Conservation (phyloP, 2,888 invertebrate species). For the Encarsia formosa region DNA sequence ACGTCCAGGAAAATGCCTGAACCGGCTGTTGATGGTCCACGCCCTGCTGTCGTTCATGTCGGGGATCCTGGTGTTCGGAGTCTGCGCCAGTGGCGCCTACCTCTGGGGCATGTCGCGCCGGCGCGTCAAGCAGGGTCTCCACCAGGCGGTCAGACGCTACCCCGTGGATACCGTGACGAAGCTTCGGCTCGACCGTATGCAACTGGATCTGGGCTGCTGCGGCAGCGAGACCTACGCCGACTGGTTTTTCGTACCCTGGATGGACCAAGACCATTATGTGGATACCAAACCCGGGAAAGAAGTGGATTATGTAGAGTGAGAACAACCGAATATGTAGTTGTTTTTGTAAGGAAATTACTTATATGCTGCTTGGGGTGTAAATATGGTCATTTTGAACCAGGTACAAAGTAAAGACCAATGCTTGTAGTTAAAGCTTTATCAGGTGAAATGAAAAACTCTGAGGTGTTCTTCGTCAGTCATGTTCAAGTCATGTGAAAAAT, state of each 20-base stretch:
- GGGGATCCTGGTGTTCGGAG: slow-evolving; percentile 23
- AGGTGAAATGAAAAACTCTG: background rate
- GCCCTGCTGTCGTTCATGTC: slow-evolving; percentile 30
- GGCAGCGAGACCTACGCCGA: slow-evolving; percentile 60
- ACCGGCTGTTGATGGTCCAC: slow-evolving; percentile 30
- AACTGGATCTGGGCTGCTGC: slow-evolving; percentile 62
- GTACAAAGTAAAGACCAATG: background rate
- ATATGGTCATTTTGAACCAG: background rate
- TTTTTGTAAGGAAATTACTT: background rate
- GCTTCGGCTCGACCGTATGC: slow-evolving; percentile 58
- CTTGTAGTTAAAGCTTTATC: background rate
- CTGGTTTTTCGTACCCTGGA: slow-evolving; percentile 62
- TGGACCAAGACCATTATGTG: slow-evolving; percentile 4
- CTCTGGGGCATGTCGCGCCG: slow-evolving; percentile 10
- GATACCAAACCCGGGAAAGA: background rate
- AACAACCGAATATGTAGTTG: slow-evolving; percentile 39
- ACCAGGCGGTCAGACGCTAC: slow-evolving; percentile 59
- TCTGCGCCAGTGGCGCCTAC: slow-evolving; percentile 25
- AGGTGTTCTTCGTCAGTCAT: too few relatives aligned
- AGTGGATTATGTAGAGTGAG: slow-evolving; percentile 10
- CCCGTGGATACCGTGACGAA: slow-evolving; percentile 56
- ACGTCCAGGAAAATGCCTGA: slow-evolving; percentile 13
- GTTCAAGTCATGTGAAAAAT: too few relatives aligned
- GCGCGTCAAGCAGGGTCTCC: slow-evolving; percentile 50
- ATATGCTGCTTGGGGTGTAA: background rate